A percentile compares a stretch with the other conserved stretches of the same genome.
phyloP scores from a whole-genome alignment of 2,113 vertebrate species.

The Limnothrissa miodon region DNA sequence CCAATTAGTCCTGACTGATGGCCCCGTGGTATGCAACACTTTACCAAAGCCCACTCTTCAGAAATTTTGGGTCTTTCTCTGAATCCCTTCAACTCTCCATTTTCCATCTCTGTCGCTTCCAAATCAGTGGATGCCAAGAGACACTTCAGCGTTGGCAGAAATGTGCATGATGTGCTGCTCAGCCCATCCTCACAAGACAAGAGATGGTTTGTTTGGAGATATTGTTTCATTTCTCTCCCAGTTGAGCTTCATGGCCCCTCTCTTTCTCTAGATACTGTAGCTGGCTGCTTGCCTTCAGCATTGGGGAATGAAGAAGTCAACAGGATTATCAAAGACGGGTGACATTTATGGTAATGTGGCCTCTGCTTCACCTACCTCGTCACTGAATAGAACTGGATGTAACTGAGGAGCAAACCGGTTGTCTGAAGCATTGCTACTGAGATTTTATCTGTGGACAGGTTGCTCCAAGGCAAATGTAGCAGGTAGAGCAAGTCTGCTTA shows the following conservation, averaged over 20 bases:
- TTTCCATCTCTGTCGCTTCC: neutral
- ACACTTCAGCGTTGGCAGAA: neutral
- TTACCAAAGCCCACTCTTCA: neutral
- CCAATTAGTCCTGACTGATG: conserved; percentile 56
- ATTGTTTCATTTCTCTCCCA: neutral
- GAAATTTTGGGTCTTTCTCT: neutral
- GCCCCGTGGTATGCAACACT: conserved; percentile 3
- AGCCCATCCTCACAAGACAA: neutral
- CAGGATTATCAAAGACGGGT: neutral
- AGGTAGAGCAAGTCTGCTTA: too few species aligned
- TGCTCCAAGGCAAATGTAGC: too few species aligned
- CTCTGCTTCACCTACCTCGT: neutral
- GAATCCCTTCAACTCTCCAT: neutral
- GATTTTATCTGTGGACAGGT: neutral
- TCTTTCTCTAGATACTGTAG: neutral
- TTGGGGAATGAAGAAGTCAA: neutral
- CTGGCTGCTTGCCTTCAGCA: neutral
- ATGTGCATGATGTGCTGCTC: neutral
- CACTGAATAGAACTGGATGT: neutral
- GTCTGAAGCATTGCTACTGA: neutral
- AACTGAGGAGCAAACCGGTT: neutral
- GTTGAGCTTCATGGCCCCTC: neutral
- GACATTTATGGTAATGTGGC: neutral
- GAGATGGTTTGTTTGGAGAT: neutral
- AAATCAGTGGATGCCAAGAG: neutral